A percentile compares a stretch with the other conserved stretches of the same genome.
phyloP scores from a whole-genome alignment of 2,888 invertebrate species.

The Norana najaformis region DNA sequence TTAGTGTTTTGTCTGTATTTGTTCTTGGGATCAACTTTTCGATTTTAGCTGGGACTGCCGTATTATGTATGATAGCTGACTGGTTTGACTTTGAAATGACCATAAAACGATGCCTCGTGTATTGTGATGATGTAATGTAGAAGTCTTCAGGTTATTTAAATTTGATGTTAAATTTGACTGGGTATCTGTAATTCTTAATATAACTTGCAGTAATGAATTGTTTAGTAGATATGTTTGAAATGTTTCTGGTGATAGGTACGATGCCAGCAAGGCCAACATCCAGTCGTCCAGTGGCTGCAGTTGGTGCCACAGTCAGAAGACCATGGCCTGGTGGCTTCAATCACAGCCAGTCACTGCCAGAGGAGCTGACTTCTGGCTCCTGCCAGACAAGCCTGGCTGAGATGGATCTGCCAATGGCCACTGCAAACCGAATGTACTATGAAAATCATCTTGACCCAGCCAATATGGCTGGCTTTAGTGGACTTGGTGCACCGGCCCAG shows the following conservation, averaged over 20 bases:
- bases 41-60: not conserved
- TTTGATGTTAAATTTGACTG: too few species aligned
- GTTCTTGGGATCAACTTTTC: not conserved
- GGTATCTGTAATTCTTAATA: not conserved
- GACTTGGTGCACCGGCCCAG: not conserved
- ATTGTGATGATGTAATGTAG: too few species aligned
- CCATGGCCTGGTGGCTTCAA: slow-evolving; percentile 29
- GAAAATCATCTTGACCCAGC: slow-evolving; percentile 23
- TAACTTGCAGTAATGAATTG: not conserved
- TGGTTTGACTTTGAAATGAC: not conserved
- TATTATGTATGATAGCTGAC: not conserved
- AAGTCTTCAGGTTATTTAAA: too few species aligned
- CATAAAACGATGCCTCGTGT: not conserved
- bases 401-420: not conserved
- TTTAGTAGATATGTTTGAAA: not conserved
- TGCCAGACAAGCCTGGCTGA: slow-evolving; percentile 3
- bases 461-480: not conserved
- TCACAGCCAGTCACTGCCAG: slow-evolving; percentile 1
- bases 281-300: slow-evolving; percentile 36
- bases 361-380: not conserved
- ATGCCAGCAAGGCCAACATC: not conserved
- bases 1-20: not conserved
- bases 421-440: not conserved
- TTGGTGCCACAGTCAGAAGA: slow-evolving; percentile 37
- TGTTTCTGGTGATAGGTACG: not conserved